phyloP scores from a whole-genome alignment of 1,140 invertebrate species.

The Drosophila ercepeae region DNA sequence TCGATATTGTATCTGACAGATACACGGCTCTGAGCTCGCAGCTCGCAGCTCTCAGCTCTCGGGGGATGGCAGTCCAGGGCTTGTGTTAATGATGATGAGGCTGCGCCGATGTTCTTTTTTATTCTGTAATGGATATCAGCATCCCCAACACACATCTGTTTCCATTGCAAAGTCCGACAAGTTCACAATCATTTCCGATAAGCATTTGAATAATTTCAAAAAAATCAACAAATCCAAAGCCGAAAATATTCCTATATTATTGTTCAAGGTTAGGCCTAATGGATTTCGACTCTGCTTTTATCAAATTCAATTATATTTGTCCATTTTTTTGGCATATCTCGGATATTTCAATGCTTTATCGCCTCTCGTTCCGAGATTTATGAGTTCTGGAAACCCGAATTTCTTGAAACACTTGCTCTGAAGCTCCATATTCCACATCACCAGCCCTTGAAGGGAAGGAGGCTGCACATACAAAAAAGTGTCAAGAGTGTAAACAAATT shows the following conservation, averaged over 20 bases:
- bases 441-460: constrained; percentile 4
- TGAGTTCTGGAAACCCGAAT: background rate
- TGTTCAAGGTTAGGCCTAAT: background rate
- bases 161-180: constrained; percentile 32
- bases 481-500: constrained; percentile 48
- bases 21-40: constrained; percentile 62
- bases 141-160: constrained; percentile 67
- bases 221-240: background rate
- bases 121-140: constrained; percentile 34
- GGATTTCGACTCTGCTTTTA: background rate
- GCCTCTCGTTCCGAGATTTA: constrained; percentile 8
- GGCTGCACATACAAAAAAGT: background rate
- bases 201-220: constrained; percentile 11
- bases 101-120: constrained; percentile 13
- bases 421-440: background rate
- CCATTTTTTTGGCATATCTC: background rate
- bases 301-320: constrained; percentile 19
- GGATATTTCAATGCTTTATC: constrained; percentile 19
- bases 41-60: constrained; percentile 36
- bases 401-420: background rate
- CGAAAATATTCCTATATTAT: background rate
- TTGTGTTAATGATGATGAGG: constrained; percentile 68
- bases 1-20: constrained; percentile 78
- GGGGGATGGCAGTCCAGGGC: constrained; percentile 32
- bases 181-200: constrained; percentile 14